Evolutionary conservation across 2,113 vertebrate species (phyloP).

Genomic region (Caloenas nicobarica): DNA sequence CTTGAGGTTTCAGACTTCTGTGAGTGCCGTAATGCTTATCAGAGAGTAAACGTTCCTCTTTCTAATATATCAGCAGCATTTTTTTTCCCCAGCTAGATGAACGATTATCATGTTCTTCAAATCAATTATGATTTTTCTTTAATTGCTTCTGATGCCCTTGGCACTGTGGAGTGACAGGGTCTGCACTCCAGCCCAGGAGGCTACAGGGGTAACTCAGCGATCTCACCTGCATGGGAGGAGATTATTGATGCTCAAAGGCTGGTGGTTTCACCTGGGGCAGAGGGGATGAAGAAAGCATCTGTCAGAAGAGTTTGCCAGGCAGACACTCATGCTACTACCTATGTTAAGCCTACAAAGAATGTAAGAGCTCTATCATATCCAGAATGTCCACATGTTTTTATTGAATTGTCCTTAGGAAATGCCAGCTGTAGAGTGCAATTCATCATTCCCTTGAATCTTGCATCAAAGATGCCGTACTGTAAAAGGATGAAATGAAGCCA

Average conservation of each 20-base stretch:
- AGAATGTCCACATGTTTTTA: neutral
- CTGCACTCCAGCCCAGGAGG: neutral
- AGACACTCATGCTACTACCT: neutral
- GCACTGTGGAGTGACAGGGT: neutral
- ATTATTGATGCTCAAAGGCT: constrained; percentile 29
- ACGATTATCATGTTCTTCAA: constrained; percentile 26
- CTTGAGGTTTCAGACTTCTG: neutral
- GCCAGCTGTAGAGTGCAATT: neutral
- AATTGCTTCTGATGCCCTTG: constrained; percentile 27
- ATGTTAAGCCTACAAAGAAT: neutral
- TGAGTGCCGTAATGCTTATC: neutral
- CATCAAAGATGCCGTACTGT: neutral
- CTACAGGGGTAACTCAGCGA: neutral
- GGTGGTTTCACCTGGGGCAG: neutral
- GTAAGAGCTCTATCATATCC: neutral
- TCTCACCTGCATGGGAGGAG: neutral
- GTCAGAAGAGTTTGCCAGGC: constrained; percentile 2
- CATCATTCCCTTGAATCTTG: neutral
- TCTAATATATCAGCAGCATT: neutral
- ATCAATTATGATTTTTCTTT: constrained; percentile 52
- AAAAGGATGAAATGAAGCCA: neutral
- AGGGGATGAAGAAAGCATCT: neutral
- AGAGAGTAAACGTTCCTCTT: neutral
- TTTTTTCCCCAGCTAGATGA: neutral
- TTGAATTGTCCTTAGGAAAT: neutral